Percentiles rank a stretch among this genome's conserved stretches.
Evolutionary conservation across 2,888 invertebrate species (phyloP).

Genomic region (Agrotis exclamationis): DNA sequence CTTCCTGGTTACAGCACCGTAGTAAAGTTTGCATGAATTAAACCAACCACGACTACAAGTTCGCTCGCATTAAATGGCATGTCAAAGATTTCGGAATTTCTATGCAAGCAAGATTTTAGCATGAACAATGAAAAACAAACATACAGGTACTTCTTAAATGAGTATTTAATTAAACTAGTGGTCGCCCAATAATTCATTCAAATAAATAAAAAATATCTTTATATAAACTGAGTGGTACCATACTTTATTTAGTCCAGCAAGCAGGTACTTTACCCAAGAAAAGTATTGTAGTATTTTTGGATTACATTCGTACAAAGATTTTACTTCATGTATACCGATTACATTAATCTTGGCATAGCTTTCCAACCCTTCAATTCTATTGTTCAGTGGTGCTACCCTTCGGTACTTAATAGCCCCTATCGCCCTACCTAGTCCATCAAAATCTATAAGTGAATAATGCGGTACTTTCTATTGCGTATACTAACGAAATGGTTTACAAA

Average conservation of each 20-base stretch:
- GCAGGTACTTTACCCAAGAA: too few relatives aligned
- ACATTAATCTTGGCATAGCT: neutral
- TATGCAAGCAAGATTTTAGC: neutral
- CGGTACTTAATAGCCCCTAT: neutral
- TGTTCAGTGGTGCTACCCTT: constrained; percentile 29
- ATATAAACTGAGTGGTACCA: too few relatives aligned
- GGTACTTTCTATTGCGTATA: neutral
- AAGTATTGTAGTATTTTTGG: too few relatives aligned
- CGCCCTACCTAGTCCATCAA: too few relatives aligned
- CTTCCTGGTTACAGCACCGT: constrained; percentile 52
- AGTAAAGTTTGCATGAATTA: constrained; percentile 55
- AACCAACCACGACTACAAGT: constrained; percentile 44
- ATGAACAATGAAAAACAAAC: neutral
- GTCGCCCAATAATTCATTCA: too few relatives aligned
- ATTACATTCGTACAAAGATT: too few relatives aligned
- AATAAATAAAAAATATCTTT: too few relatives aligned
- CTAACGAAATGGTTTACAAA: neutral
- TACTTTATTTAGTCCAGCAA: too few relatives aligned
- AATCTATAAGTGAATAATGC: neutral
- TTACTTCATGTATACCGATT: neutral
- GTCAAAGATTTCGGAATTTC: constrained; percentile 25
- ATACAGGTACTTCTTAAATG: neutral
- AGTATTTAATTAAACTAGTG: neutral
- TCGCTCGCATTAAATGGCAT: constrained; percentile 42
- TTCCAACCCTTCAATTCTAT: neutral